These are phyloP conservation scores for Cephus cinctus DNA, from an alignment of 1,140 invertebrate species.

Conservation along the genomic window DNA sequence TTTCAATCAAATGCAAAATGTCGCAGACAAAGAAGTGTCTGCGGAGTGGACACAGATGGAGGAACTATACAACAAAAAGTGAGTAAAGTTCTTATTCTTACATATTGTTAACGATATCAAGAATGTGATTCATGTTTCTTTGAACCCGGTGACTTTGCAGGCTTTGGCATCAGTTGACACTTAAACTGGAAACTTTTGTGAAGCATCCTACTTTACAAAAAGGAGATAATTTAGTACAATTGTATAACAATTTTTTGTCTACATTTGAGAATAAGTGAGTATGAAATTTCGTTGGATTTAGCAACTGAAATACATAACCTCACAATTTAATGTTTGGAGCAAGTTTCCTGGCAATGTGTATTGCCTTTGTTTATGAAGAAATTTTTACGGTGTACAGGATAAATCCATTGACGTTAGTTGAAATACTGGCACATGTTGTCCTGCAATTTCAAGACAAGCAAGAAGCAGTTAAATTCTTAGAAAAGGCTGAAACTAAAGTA, in stretches of 20 bases:
- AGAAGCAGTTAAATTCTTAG: slow-evolving; percentile 81
- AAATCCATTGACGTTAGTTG: slow-evolving; percentile 87
- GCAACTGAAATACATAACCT: no score
- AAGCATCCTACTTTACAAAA: slow-evolving; percentile 76
- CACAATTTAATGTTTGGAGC: no score
- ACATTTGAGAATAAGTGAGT: slow-evolving; percentile 95
- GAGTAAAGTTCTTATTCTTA: slow-evolving; percentile 40
- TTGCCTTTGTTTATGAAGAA: no score
- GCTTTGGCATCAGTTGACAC: slow-evolving; percentile 95
- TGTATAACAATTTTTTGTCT: slow-evolving; percentile 89
- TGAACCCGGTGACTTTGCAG: slow-evolving; percentile 61
- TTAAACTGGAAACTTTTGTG: slow-evolving; percentile 82
- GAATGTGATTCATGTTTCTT: slow-evolving; percentile 7
- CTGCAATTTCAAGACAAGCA: slow-evolving; percentile 79
- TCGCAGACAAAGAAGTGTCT: slow-evolving; percentile 66
- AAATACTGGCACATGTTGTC: slow-evolving; percentile 80
- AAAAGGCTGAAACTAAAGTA: slow-evolving; percentile 85
- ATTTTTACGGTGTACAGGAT: slow-evolving; percentile 72
- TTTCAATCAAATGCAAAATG: slow-evolving; percentile 65
- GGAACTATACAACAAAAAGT: slow-evolving; percentile 87
- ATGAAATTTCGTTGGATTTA: slow-evolving; percentile 17
- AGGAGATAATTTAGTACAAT: slow-evolving; percentile 76
- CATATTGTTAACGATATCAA: no score
- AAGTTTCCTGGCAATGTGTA: no score
- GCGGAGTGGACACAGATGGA: slow-evolving; percentile 81